Evolutionary conservation across 2,113 vertebrate species (phyloP).

Genomic region (Callaeas wilsoni): DNA sequence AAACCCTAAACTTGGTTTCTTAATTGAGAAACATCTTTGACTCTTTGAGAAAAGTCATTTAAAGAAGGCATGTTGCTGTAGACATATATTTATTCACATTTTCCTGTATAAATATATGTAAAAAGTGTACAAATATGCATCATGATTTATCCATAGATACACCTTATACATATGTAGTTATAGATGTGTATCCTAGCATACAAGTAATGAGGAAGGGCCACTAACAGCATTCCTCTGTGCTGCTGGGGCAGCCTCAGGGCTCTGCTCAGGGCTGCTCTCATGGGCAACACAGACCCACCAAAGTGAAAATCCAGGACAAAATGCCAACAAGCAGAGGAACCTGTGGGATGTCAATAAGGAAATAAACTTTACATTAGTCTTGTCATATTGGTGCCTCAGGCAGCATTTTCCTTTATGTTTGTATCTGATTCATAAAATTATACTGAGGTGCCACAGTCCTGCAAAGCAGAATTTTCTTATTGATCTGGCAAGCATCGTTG

Average conservation of each 20-base stretch:
- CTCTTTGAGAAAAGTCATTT: neutral
- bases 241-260: neutral
- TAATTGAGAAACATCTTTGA: neutral
- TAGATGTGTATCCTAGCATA: neutral
- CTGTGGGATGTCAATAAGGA: neutral
- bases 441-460: neutral
- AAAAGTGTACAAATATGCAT: neutral
- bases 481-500: neutral
- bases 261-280: neutral
- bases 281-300: rapidly evolving
- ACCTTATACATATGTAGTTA: neutral
- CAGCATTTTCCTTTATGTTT: neutral
- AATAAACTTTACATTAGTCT: neutral
- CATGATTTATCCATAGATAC: neutral
- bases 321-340: neutral
- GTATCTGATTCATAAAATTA: neutral
- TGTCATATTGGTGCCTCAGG: neutral
- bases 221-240: neutral
- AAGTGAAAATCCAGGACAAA: neutral
- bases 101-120: neutral
- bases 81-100: neutral
- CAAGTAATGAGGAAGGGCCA: too few relatives aligned
- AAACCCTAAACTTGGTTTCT: neutral
- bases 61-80: neutral
- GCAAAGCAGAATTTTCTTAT: neutral